Conservation (phyloP, 2,113 vertebrate genomes). For the Paralichthys olivaceus region DNA sequence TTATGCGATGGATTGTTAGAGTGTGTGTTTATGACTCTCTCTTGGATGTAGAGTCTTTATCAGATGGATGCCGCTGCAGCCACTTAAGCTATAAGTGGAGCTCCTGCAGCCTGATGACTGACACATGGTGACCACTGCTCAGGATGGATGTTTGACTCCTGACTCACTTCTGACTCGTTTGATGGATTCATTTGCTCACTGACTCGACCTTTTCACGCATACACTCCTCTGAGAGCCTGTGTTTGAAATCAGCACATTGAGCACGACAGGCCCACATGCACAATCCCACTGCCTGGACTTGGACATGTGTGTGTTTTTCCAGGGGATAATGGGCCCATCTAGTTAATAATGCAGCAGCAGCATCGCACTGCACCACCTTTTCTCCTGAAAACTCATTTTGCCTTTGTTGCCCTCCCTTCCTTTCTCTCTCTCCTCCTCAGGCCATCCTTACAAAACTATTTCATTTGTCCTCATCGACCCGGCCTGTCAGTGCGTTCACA, state of each 20-base stretch:
- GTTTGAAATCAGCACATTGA: conserved; percentile 17
- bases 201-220: conserved; percentile 23
- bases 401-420: not conserved
- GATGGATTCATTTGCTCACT: conserved; percentile 30
- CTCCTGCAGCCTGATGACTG: conserved; percentile 45
- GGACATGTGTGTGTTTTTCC: not conserved
- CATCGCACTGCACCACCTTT: conserved; percentile 56
- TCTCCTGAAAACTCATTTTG: conserved; percentile 52
- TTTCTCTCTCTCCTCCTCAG: not conserved
- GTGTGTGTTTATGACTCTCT: conserved; percentile 22
- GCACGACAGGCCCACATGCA: not conserved
- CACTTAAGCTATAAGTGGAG: conserved; percentile 24
- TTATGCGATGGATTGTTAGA: conserved; percentile 32
- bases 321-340: conserved; percentile 58
- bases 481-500: conserved; percentile 31
- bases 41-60: conserved; percentile 23
- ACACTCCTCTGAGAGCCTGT: not conserved
- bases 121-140: conserved; percentile 31
- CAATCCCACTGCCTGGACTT: not conserved
- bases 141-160: conserved; percentile 41
- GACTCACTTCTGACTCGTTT: conserved; percentile 24
- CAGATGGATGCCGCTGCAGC: conserved; percentile 29
- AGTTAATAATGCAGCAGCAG: conserved; percentile 68
- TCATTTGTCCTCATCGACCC: conserved; percentile 55
- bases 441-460: conserved; percentile 46